Conservation (phyloP, 2,113 vertebrate genomes). For the Pteropus alecto region DNA sequence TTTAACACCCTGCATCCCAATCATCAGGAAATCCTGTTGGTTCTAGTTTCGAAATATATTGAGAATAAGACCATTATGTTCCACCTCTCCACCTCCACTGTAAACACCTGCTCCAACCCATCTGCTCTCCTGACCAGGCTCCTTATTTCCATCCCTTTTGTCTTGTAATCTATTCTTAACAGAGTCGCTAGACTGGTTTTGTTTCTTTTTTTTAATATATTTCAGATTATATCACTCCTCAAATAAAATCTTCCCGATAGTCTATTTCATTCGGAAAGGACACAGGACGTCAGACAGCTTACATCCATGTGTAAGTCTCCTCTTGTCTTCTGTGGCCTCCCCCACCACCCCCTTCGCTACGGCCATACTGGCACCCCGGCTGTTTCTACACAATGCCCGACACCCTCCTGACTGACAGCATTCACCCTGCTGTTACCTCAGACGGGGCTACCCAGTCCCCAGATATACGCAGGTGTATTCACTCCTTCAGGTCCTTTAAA, state of each 20-base stretch:
- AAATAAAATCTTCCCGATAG: not conserved
- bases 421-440: not conserved
- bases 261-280: not conserved
- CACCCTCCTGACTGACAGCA: not conserved
- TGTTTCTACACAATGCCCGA: not conserved
- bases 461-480: not conserved
- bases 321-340: not conserved
- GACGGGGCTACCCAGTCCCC: not conserved
- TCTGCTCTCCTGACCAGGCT: not conserved
- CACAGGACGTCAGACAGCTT: not conserved
- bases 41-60: not conserved
- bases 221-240: not conserved
- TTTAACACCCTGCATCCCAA: not conserved
- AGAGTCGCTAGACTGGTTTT: not conserved
- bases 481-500: not conserved
- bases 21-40: not conserved
- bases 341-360: accelerated
- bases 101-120: not conserved
- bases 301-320: not conserved
- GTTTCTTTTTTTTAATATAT: not conserved
- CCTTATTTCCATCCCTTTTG: not conserved
- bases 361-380: not conserved
- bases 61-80: not conserved
- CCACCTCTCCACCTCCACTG: not conserved
- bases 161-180: not conserved